Conservation (phyloP, 2,888 invertebrate genomes). For the Leucophora obtusa region DNA sequence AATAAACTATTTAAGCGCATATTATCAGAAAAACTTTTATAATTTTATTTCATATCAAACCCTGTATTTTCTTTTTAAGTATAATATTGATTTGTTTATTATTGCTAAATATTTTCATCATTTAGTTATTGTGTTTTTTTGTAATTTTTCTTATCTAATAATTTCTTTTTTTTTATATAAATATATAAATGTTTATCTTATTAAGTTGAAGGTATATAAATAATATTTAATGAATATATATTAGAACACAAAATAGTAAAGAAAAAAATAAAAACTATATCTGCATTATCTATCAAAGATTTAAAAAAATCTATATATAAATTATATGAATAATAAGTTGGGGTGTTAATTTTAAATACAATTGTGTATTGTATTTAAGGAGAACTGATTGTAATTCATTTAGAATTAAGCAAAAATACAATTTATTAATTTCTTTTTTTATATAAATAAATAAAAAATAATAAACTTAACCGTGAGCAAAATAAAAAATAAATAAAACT, state of each 20-base stretch:
- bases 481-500: constrained; percentile 15
- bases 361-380: constrained; percentile 14
- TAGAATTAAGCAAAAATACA: constrained; percentile 12
- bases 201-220: constrained; percentile 29
- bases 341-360: constrained; percentile 33
- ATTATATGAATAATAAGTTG: constrained; percentile 9
- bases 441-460: constrained; percentile 30
- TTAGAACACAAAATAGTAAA: constrained; percentile 6
- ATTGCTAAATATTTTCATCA: not conserved
- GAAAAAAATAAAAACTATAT: constrained; percentile 37
- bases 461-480: constrained; percentile 61
- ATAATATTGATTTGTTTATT: constrained; percentile 8
- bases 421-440: constrained; percentile 17
- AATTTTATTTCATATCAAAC: constrained; percentile 19
- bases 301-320: not conserved
- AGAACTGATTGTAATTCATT: constrained; percentile 46
- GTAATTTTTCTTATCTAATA: not conserved
- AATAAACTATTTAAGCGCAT: not conserved
- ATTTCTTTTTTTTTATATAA: not conserved
- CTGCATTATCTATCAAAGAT: constrained; percentile 14
- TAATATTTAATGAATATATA: constrained; percentile 2
- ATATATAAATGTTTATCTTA: constrained; percentile 14
- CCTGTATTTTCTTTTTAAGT: constrained; percentile 27
- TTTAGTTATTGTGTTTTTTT: not conserved
- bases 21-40: not conserved